Evolutionary conservation across 2,888 invertebrate species (phyloP).

Genomic region (Epiperipatus broadwayi): DNA sequence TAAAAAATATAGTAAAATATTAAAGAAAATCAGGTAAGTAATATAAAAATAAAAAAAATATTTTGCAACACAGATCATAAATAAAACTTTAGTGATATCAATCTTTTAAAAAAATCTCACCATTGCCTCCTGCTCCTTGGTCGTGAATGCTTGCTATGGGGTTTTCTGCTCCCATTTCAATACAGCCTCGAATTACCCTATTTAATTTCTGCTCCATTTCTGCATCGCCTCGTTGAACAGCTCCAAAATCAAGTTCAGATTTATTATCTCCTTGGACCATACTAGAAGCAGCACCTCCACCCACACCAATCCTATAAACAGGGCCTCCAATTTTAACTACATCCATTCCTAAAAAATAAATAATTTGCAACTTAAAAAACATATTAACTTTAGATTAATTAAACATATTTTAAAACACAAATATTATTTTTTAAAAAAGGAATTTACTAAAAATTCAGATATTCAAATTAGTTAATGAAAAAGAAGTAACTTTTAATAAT

Average conservation of each 20-base stretch:
- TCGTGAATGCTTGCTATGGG: slow-evolving; percentile 91
- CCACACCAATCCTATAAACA: slow-evolving; percentile 90
- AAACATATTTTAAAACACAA: not conserved
- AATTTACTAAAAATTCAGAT: not conserved
- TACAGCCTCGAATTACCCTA: slow-evolving; percentile 71
- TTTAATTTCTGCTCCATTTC: slow-evolving; percentile 98
- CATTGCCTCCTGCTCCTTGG: slow-evolving; percentile 88
- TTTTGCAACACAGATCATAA: no score
- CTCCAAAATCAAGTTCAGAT: slow-evolving; percentile 75
- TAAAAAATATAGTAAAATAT: no score
- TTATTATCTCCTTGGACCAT: slow-evolving; percentile 68
- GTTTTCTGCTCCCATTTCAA: slow-evolving; percentile 58
- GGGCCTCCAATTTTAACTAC: slow-evolving; percentile 92
- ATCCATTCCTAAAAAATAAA: slow-evolving; percentile 45
- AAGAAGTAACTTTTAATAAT: no score
- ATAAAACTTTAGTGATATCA: no score
- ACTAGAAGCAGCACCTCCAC: slow-evolving; percentile 82
- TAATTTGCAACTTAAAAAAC: not conserved
- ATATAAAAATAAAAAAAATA: no score
- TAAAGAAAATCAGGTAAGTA: no score
- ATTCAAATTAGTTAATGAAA: no score
- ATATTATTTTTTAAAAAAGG: not conserved
- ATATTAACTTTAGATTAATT: not conserved
- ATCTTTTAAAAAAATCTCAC: no score
- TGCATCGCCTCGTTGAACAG: slow-evolving; percentile 86